These are phyloP conservation scores for Nyctibius bracteatus DNA, from an alignment of 2,113 vertebrate species.

Conservation along the genomic window DNA sequence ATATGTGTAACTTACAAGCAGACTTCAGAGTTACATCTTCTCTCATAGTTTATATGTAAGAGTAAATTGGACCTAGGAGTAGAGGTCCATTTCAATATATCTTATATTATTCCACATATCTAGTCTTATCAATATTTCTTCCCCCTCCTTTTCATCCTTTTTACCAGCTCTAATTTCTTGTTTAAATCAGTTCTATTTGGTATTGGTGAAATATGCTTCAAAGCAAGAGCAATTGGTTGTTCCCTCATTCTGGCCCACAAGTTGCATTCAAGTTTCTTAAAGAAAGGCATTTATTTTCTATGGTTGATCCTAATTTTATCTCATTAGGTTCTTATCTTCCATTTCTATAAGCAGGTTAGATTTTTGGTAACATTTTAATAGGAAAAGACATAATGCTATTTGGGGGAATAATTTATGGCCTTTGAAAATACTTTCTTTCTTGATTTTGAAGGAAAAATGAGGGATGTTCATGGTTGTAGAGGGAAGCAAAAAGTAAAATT, in stretches of 20 bases:
- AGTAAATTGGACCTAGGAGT: not conserved
- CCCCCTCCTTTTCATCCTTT: not conserved
- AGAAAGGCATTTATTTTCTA: not conserved
- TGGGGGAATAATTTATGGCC: not conserved
- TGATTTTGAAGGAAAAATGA: not conserved
- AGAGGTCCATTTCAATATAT: not conserved
- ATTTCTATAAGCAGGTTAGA: not conserved
- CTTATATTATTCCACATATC: not conserved
- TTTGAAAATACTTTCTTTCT: not conserved
- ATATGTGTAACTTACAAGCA: not conserved
- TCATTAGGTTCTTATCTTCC: not conserved
- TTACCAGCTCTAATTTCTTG: not conserved
- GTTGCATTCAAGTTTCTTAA: not conserved
- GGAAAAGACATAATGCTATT: not conserved
- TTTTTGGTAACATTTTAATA: not conserved
- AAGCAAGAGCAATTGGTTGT: not conserved
- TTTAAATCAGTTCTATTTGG: not conserved
- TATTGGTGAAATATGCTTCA: not conserved
- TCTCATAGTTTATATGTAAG: not conserved
- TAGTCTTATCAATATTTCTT: not conserved
- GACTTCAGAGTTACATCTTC: not conserved
- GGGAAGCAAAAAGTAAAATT: not conserved
- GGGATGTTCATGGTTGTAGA: not conserved
- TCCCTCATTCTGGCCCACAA: not conserved
- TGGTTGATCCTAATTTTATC: not conserved